Evolutionary conservation across 2,797 vertebrate species (phyloP).

Genomic region (Chaunax sp.): DNA sequence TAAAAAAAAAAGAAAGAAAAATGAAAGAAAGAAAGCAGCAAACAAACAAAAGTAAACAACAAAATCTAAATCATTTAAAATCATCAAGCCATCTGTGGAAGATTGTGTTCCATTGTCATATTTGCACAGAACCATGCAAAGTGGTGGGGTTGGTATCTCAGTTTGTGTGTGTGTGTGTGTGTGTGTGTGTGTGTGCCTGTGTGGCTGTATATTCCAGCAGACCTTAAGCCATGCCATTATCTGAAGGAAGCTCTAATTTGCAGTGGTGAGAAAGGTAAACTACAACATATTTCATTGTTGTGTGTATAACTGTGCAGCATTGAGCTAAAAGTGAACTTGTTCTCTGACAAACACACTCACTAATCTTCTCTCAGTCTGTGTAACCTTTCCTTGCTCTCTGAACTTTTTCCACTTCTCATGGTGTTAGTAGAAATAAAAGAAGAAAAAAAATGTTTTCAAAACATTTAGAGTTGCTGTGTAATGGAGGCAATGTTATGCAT

Average conservation of each 20-base stretch:
- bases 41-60: slow-evolving; percentile 60
- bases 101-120: slow-evolving; percentile 50
- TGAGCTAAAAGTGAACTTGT: slow-evolving; percentile 67
- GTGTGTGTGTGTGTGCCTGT: slow-evolving; percentile 60
- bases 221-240: slow-evolving; percentile 68
- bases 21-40: slow-evolving; percentile 50
- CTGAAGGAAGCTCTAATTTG: slow-evolving; percentile 80
- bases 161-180: slow-evolving; percentile 21
- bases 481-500: slow-evolving; percentile 85
- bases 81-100: slow-evolving; percentile 69
- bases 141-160: slow-evolving; percentile 59
- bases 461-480: slow-evolving; percentile 75
- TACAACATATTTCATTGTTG: slow-evolving; percentile 57
- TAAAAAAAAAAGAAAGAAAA: slow-evolving; percentile 36
- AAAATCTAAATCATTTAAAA: slow-evolving; percentile 55
- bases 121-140: slow-evolving; percentile 78
- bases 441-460: slow-evolving; percentile 56
- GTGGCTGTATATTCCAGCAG: slow-evolving; percentile 56
- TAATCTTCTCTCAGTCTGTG: slow-evolving; percentile 40
- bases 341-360: slow-evolving; percentile 52
- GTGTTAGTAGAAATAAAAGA: slow-evolving; percentile 77
- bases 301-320: slow-evolving; percentile 64
- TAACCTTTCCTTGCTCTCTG: slow-evolving; percentile 26
- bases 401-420: slow-evolving; percentile 39
- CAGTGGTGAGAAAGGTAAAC: slow-evolving; percentile 68